These are phyloP conservation scores for Pachypeltis micranthus DNA, from an alignment of 1,140 invertebrate species.

Conservation along the genomic window DNA sequence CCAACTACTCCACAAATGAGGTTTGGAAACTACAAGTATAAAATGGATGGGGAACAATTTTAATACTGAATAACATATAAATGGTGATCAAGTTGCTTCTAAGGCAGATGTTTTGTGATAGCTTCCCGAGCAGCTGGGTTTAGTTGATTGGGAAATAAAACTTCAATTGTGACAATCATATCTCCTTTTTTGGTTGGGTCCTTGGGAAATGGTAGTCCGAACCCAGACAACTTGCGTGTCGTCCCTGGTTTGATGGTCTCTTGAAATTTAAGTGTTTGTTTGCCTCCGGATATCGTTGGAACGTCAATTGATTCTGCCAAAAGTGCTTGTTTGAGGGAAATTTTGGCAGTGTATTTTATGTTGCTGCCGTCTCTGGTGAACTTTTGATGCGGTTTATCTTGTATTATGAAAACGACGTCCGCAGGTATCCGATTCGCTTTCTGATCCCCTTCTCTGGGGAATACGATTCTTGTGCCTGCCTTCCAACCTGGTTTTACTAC, in stretches of 20 bases:
- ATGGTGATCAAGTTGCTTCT: too few relatives aligned
- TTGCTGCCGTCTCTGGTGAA: slow-evolving; percentile 94
- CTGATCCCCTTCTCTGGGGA: slow-evolving; percentile 97
- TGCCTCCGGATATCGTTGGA: slow-evolving; percentile 80
- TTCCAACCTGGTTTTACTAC: slow-evolving; percentile 96
- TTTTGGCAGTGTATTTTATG: slow-evolving; percentile 78
- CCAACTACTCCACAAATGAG: too few relatives aligned
- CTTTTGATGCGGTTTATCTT: slow-evolving; percentile 87
- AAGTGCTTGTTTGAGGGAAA: slow-evolving; percentile 69
- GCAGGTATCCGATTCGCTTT: slow-evolving; percentile 90
- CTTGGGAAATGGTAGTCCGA: slow-evolving; percentile 91
- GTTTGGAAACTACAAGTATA: too few relatives aligned
- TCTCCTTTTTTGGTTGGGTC: slow-evolving; percentile 83
- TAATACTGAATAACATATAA: too few relatives aligned
- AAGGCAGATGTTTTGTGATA: neutral
- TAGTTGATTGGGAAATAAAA: neutral
- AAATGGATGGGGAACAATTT: too few relatives aligned
- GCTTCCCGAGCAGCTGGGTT: neutral
- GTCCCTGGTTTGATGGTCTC: slow-evolving; percentile 89
- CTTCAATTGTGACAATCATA: neutral
- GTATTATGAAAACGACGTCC: slow-evolving; percentile 97
- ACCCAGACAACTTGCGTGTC: slow-evolving; percentile 76
- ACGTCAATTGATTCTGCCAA: slow-evolving; percentile 54
- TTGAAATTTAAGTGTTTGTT: slow-evolving; percentile 68
- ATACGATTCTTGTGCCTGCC: slow-evolving; percentile 97